Base-by-base conservation (phyloP, 2,888 invertebrate genomes). In the Alsophila aescularia region DNA sequence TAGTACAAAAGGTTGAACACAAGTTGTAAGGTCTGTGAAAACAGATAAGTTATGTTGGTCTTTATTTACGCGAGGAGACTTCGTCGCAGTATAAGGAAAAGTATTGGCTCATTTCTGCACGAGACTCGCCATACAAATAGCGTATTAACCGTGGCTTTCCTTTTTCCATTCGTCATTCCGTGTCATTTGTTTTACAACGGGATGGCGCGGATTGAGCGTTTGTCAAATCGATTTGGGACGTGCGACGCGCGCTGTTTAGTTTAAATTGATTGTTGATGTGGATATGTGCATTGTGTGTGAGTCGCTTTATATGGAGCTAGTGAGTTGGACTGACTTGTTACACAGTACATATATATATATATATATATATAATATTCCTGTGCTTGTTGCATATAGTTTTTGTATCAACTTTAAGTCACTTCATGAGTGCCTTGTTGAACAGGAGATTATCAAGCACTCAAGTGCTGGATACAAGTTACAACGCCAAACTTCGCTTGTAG, bases 161-260 rank as follows among this genome's bases (percentile, higher is more conserved):
- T 85, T 87, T 87, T 82, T 75, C 81, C 79, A 89, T 90, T 85
- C 77, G 81, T 89, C 87, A 89, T 88, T 87, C 83, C 68, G 73
- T 67, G 72, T 70, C 73, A 75, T 77, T 75, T 77, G 70, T 73
- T 83, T 83, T 75, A 82, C 83, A 83, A 83, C 86, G 85, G 85
- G 83, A 86, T 83, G 85, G 79, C 58, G 45, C 35, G 37, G 72
- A 81, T 85, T 79, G 75, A 75, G 77, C 72, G 79, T 78, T 78
- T 81, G 71, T 81, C 83, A 84, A 86, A 87, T 87, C 76, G 84
- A 70, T 76, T 68, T 66, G 42, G 58, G 64, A 84, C 87, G 87
- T 87, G 87, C 62, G 50, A 44, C 58, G 76, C 18, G 62, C 78
- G 66, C 64, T 67, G 66, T 75, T 72, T 60, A 67, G 69, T 64